Evolutionary conservation across 2,113 vertebrate species (phyloP).

Genomic region (Lepus timidus): DNA sequence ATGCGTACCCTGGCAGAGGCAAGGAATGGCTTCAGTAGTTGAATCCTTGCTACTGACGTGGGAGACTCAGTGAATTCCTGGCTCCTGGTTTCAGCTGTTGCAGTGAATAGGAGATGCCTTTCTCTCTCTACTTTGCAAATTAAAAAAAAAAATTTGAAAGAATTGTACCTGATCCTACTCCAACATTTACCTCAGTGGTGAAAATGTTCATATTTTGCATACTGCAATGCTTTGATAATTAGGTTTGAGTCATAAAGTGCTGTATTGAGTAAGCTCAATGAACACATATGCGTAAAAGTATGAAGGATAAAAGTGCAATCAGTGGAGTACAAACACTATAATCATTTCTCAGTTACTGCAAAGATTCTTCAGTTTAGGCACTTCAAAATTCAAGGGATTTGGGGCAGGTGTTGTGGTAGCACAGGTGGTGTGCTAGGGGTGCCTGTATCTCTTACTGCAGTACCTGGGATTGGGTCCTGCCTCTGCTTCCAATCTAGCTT

Average conservation of each 20-base stretch:
- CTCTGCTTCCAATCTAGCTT: no score
- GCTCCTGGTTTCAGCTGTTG: no score
- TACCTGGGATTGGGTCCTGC: no score
- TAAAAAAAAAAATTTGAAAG: background rate
- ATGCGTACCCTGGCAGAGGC: no score
- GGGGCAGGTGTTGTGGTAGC: no score
- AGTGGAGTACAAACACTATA: conserved; percentile 40
- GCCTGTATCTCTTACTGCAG: no score
- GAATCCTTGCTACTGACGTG: no score
- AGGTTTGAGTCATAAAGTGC: conserved; percentile 2
- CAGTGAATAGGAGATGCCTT: no score
- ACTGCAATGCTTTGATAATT: conserved; percentile 15
- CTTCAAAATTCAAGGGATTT: background rate
- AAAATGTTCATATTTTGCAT: conserved; percentile 49
- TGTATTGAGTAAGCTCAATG: background rate
- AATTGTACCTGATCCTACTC: background rate
- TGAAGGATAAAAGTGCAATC: background rate
- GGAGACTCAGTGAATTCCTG: no score
- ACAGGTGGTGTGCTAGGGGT: no score
- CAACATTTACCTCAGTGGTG: conserved; percentile 47
- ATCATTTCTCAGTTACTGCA: background rate
- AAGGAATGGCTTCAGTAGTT: no score
- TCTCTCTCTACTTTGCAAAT: no score
- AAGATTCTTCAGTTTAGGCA: background rate
- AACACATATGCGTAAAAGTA: background rate